These are phyloP conservation scores for Varanus salvator DNA, from an alignment of 2,113 vertebrate genomes.

Conservation along the genomic window DNA sequence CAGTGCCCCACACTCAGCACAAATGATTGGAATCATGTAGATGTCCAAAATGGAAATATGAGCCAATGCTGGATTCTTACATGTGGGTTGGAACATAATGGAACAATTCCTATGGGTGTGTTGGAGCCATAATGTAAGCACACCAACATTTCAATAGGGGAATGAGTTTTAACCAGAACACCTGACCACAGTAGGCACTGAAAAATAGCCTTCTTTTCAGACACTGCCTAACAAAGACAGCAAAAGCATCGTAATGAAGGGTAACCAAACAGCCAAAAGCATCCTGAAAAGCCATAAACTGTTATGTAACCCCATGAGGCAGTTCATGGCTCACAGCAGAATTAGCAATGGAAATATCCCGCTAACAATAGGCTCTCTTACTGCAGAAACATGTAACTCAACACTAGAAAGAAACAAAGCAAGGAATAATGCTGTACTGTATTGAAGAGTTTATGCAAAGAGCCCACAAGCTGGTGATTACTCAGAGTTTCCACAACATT, in stretches of 20 bases:
- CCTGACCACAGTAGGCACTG: conserved; percentile 3
- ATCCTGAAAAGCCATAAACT: background rate
- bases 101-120: conserved; percentile 21
- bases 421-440: conserved; percentile 27
- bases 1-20: conserved; percentile 46
- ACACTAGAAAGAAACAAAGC: conserved; percentile 1
- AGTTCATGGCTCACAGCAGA: background rate
- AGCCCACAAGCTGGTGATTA: conserved; percentile 48
- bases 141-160: background rate
- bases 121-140: background rate
- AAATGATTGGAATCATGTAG: conserved; percentile 64
- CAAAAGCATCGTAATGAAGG: background rate
- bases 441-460: conserved; percentile 59
- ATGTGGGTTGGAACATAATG: conserved; percentile 13
- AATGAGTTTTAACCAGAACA: conserved; percentile 10
- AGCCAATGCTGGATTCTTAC: conserved; percentile 17
- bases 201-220: background rate
- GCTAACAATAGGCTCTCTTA: conserved; percentile 25
- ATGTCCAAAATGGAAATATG: conserved; percentile 21
- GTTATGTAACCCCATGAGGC: conserved; percentile 9
- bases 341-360: conserved; percentile 46
- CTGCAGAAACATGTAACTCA: conserved; percentile 6
- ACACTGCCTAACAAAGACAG: background rate
- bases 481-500: conserved; percentile 63
- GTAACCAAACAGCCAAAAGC: conserved; percentile 9